Base-by-base conservation (phyloP, 2,797 vertebrate species). In the Diglossa cyanea region DNA sequence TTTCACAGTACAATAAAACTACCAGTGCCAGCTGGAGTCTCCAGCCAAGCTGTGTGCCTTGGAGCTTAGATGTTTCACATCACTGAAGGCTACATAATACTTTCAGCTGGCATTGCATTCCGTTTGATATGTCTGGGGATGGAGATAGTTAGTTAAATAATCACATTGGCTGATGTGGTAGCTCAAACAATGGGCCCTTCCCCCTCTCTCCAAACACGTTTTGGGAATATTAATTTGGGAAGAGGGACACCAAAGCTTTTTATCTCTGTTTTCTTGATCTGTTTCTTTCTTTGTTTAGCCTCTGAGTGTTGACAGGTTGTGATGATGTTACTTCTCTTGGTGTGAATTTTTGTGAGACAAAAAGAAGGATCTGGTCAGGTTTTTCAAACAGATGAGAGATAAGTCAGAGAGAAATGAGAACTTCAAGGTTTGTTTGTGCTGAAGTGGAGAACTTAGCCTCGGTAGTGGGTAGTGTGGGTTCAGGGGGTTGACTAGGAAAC, bases 111-210 rank as follows among this genome's bases (percentile, higher is more conserved):
- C 96, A 90, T 79, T 75, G 90, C 86, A 37, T 85, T 80, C 93
- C 90, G 10, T 95, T 95, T 95, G 92, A 58, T 96, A 90, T 76
- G 93, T 96, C 95, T 96, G 88, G 96, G 96, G 96, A 96, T 74
- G 86, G 84, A 95, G 95, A 93, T 83, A 93, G 90, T 92, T 94
- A 74, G 89, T 93, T 86, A 94, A 97, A 94, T 93, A 94, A 92
- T 80, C 89, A 51, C 89, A 88, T 9, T 0, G 26, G 75, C 68
- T 50, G 82, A 84, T 91, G 82, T 58, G 86, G 92, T 61, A 90
- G 90, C 89, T 95, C 89, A 82, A 94, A 92, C 82, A 91, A 75
- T 80, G 81, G 72, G 24, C 91, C 71, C 67, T 83, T 62, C 67
- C 53, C 51, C 50, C 60, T 67, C 91, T 76, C 75, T 70, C 85